Conservation (phyloP, 2,113 vertebrate species). For the human (Homo sapiens) region DNA sequence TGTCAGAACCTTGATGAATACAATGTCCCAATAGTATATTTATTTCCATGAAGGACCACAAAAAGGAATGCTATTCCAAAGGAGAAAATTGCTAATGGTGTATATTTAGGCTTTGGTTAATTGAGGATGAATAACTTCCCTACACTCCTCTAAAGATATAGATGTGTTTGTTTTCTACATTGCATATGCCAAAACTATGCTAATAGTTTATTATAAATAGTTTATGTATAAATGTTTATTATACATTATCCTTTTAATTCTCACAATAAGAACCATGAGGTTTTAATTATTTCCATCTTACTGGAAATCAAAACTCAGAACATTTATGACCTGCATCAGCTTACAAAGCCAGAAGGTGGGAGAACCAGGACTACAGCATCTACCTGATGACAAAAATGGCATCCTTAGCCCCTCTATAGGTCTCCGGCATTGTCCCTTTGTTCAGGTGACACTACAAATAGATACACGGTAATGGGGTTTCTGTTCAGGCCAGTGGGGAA, state of each 20-base stretch:
- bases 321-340: background rate
- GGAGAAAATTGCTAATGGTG: background rate
- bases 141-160: background rate
- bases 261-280: background rate
- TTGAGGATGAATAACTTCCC: background rate
- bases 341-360: background rate
- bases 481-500: background rate
- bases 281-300: background rate
- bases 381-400: background rate
- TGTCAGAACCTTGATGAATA: background rate
- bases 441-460: rapidly evolving
- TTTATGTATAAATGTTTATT: background rate
- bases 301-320: background rate
- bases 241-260: background rate
- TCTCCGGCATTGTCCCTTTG: background rate
- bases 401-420: background rate
- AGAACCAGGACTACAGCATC: background rate
- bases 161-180: background rate
- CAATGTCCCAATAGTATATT: background rate
- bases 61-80: background rate
- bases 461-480: background rate
- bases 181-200: background rate
- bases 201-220: background rate
- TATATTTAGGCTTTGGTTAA: background rate
- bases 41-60: background rate